Evolutionary conservation across 1,140 invertebrate species (phyloP), one percentile per base, ranked within the genome.

Genomic region (Drosophila jambulina): DNA sequence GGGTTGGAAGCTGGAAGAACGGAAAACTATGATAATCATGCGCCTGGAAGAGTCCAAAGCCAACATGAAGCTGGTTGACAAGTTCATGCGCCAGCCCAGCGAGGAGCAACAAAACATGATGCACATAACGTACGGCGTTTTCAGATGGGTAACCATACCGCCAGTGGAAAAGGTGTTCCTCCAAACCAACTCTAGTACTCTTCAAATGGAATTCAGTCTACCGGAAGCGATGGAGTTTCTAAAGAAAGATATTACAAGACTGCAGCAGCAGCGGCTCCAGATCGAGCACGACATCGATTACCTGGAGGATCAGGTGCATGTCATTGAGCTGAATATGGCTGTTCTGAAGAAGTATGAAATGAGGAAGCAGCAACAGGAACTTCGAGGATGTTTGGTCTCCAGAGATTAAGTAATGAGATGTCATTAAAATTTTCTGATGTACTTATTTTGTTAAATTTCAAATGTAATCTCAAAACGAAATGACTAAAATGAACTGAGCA

Each of bases 221-320:
- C 21, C 53, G 5, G 75, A 78, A 32, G 75, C 71, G 0, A 38
- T 54, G 8, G 40, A 56, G 13, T 59, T 48, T 7, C 38, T 76
- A 7, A 61, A 8, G 1, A 56, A 51, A 19, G 48, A 75, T 5
- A 45, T 77, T 2, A 40, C 17, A 2, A 57, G 27, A 3, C 34
- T 68, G 27, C 56, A 68, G 15, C n/a, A 67, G 36, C 46, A 68
- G 36, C 25, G 43, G 3, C 19, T 68, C 34, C 21, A 51, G 4
- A 43, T 40, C 9, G 71, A 60, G 9, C 75, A 75, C 38, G 75
- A 75, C n/a, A 21, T 77, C 1, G 62, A 77, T 29, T 77, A 48
- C 29, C 34, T 77, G 27, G 62, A 65, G n/a, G 75, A 77, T 32
- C 72, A 76, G 62, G 36, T 68, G 21, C 49, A 23, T 49, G 43